Base-by-base conservation (phyloP, 2,888 invertebrate genomes). In the Ethmia dodecea region DNA sequence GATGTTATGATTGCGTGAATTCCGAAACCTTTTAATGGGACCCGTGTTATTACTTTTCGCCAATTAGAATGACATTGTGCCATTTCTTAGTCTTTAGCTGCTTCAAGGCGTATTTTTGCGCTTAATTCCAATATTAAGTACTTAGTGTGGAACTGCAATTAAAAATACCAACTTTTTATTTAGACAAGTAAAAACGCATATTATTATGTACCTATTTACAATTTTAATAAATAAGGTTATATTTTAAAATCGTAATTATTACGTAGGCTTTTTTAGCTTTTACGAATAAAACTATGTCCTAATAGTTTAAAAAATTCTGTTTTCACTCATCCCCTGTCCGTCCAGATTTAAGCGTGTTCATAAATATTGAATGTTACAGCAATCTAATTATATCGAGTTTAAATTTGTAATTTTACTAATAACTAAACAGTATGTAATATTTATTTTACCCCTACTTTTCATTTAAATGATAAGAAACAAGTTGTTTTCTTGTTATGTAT, bases 311-410 rank as follows among this genome's bases (percentile, higher is more conserved):
- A 47, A 55, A 49, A 66, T 68, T 55, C 47, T 45, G 63, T 59
- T 54, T 52, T 65, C 61, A 69, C 65, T 69, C 60, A 68, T 70
- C 73, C 55, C 78, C 75, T 75, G 71, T 83, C 83, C 83, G 83
- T 83, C 84, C 83, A 83, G 68, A 54, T 70, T 51, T 47, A 76
- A 67, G 65, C 71, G 81, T 84, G 81, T 81, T 83, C 81, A 80
- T 76, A 67, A 18, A 30, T 71, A 61, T 50, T 57, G 59, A 43
- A 60, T n/a, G n/a, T n/a, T n/a, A n/a, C n/a, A n/a, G n/a, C n/a
- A n/a, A n/a, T n/a, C n/a, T n/a, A n/a, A n/a, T n/a, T n/a, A n/a
- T n/a, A n/a, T n/a, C n/a, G n/a, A n/a, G n/a, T n/a, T n/a, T n/a
- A n/a, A n/a, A n/a, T n/a, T n/a, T n/a, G n/a, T n/a, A n/a, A n/a